Conservation (phyloP, 2,113 vertebrate genomes). For the Oceanites oceanicus region DNA sequence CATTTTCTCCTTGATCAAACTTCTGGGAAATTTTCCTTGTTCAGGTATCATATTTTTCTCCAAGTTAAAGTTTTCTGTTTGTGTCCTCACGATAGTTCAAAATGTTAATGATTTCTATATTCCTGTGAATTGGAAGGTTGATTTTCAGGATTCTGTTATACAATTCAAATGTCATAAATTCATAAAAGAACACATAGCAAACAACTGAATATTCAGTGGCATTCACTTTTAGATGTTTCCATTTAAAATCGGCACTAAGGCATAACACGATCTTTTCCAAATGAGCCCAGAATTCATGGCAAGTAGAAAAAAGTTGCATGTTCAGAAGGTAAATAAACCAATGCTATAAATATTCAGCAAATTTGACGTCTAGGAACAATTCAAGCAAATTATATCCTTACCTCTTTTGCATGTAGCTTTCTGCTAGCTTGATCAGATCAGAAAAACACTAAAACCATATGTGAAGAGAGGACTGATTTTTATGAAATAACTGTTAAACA, state of each 20-base stretch:
- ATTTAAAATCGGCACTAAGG: background rate
- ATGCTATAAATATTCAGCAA: background rate
- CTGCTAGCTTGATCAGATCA: background rate
- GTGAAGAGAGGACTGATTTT: background rate
- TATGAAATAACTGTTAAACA: background rate
- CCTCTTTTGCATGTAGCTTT: background rate
- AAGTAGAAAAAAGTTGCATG: background rate
- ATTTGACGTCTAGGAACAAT: background rate
- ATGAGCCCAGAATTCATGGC: background rate
- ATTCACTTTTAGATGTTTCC: background rate
- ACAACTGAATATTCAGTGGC: background rate
- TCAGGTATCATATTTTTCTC: background rate
- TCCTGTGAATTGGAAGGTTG: background rate
- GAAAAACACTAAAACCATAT: background rate
- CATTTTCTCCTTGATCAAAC: background rate
- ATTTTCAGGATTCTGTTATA: background rate
- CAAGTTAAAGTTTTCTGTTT: background rate
- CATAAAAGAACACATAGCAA: background rate
- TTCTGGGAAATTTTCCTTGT: background rate
- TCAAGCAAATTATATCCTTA: background rate
- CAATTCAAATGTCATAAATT: background rate
- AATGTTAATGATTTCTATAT: background rate
- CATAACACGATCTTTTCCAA: background rate
- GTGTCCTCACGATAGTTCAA: background rate
- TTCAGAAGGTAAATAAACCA: background rate